These are phyloP conservation scores for Mesorhabditis spiculigera DNA, from an alignment of 2,888 invertebrate genomes.

Conservation along the genomic window DNA sequence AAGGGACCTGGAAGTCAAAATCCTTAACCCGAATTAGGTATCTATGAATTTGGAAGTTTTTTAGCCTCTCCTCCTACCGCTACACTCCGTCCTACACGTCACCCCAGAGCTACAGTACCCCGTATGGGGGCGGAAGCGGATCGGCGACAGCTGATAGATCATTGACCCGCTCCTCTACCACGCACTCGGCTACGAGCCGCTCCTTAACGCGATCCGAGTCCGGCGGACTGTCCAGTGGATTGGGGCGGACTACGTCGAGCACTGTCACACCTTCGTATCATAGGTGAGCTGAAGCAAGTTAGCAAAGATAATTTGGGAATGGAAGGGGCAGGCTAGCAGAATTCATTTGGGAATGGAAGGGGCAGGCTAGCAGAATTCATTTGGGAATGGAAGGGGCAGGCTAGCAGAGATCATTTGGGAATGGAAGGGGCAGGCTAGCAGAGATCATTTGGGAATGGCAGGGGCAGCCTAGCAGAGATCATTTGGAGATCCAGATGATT, in stretches of 20 bases:
- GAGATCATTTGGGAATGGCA: too few relatives aligned
- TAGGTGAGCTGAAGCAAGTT: neutral
- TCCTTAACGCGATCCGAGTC: neutral
- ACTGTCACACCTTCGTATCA: neutral
- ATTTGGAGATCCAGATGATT: too few relatives aligned
- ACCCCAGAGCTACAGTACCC: neutral
- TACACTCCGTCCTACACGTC: conserved; percentile 3
- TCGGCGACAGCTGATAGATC: neutral
- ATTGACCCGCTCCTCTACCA: neutral
- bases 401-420: too few relatives aligned
- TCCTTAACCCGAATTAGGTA: neutral
- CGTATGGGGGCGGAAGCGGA: neutral
- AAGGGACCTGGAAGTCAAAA: neutral
- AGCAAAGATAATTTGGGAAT: too few relatives aligned
- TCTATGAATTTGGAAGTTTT: too few relatives aligned
- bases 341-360: too few relatives aligned
- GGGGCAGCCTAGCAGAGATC: too few relatives aligned
- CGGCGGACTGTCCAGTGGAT: neutral
- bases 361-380: too few relatives aligned
- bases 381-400: too few relatives aligned
- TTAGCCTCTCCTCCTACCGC: conserved; percentile 1
- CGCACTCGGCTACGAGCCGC: neutral
- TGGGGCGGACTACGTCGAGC: neutral
- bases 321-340: too few relatives aligned
- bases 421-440: too few relatives aligned